Base-by-base conservation (phyloP, 2,113 vertebrate species). In the Orthonyx spaldingii region DNA sequence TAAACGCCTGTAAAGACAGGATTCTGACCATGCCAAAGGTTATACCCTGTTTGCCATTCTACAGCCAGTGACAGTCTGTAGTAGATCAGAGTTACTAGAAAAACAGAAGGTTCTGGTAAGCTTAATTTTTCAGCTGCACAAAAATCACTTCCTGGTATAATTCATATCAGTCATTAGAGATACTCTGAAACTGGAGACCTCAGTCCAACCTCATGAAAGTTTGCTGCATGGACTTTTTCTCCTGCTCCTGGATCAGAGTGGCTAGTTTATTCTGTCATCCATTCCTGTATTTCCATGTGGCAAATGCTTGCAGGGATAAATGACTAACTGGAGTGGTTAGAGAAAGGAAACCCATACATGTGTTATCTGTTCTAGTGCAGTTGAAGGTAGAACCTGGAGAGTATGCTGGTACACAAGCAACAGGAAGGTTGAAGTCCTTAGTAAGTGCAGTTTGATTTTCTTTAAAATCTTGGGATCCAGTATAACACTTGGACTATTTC, bases 371-470 rank as follows among this genome's bases (percentile, higher is more conserved):
- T 52, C 41, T 52, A 37, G 10, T 60, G 28, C 13, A 61, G 24
- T 16, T 77, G 63, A 69, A 65, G 55, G 41, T 44, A 65, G 52
- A 60, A 56, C 13, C 3, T 13, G 8, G 37, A 91, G 27, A 16
- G 26, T 35, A 16, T 35, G 44, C 32, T 50, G 27, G 24, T 47
- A 55, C 33, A 59, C 7, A 27, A 47, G 53, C 55, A 87, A 49
- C 0, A 0, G 27, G 8, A 68, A 52, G 2, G 33, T 3, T 57
- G 13, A 65, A 79, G 22, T 33, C 21, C 30, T 66, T 47, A 41
- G 11, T 37, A 74, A 71, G 30, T 9, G 7, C 26, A 63, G 37
- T 20, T 46, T 61, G 39, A 53, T 76, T 86, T 83, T 37, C 56
- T 70, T 74, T 79, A 22, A 46, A 88, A 89, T 23, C 10, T 71